A percentile compares a stretch with the other conserved stretches of the same genome.
Conservation (phyloP, 2,797 vertebrate species). For the Monodelphis domestica region DNA sequence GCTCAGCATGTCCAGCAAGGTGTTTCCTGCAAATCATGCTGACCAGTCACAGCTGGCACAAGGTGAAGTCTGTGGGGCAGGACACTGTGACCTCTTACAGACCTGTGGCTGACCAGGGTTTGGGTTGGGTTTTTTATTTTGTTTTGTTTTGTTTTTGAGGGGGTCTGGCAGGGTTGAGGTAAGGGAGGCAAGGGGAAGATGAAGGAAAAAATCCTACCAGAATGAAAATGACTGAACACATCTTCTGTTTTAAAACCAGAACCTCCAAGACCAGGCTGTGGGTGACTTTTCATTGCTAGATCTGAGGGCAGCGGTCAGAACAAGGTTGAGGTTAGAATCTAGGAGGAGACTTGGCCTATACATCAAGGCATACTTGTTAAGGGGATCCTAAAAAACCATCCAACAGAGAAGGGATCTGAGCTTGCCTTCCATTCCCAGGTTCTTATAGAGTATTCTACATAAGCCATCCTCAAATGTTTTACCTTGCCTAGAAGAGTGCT, state of each 20-base stretch:
- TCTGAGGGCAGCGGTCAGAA: neutral
- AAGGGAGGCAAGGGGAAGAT: conserved; percentile 32
- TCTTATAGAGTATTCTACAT: neutral
- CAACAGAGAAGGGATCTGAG: neutral
- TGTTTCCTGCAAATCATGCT: conserved; percentile 70
- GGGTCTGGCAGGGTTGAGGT: neutral
- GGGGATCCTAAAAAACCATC: neutral
- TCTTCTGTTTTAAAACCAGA: conserved; percentile 61
- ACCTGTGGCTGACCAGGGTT: conserved; percentile 9
- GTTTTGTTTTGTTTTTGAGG: neutral
- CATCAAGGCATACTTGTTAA: neutral
- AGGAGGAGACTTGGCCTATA: neutral
- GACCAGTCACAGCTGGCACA: conserved; percentile 9
- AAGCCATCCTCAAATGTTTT: neutral
- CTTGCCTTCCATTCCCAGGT: neutral
- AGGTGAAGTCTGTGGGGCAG: neutral
- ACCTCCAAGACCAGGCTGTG: neutral
- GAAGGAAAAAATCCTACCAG: conserved; percentile 60
- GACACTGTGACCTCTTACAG: conserved; percentile 48
- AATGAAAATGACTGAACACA: conserved; percentile 33
- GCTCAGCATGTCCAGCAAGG: conserved; percentile 56
- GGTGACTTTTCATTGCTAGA: neutral
- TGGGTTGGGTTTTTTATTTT: conserved; percentile 68
- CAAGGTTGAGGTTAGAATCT: conserved; percentile 15
- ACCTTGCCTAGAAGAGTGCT: neutral